phyloP scores from a whole-genome alignment of 2,113 vertebrate species.

The Pseudorasbora parva region DNA sequence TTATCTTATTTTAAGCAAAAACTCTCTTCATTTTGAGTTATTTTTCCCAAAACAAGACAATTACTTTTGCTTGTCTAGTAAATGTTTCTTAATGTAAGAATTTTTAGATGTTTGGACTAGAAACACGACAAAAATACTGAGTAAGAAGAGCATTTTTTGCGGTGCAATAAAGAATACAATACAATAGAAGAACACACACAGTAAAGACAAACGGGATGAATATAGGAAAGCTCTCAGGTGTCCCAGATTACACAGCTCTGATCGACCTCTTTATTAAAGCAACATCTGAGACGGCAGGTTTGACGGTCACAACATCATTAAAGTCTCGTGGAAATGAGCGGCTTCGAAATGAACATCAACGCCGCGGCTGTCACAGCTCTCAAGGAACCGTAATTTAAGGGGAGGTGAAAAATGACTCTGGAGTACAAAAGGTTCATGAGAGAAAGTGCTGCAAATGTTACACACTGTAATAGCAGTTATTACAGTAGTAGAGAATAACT shows the following conservation, averaged over 20 bases:
- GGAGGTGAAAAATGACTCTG: neutral
- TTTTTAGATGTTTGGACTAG: too few relatives aligned
- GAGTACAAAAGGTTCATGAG: constrained; percentile 17
- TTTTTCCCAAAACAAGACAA: too few relatives aligned
- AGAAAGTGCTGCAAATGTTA: neutral
- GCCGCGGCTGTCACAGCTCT: neutral
- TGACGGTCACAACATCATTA: neutral
- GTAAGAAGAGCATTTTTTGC: too few relatives aligned
- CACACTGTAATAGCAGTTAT: neutral
- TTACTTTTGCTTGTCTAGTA: too few relatives aligned
- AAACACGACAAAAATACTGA: too few relatives aligned
- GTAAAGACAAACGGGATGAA: too few relatives aligned
- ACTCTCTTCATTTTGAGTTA: too few relatives aligned
- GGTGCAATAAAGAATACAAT: too few relatives aligned
- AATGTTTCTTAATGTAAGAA: too few relatives aligned
- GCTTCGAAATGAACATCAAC: neutral
- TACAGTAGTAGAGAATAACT: neutral
- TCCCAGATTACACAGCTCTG: neutral
- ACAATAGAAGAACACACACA: too few relatives aligned
- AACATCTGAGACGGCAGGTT: neutral
- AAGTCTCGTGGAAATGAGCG: neutral
- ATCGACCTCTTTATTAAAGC: neutral
- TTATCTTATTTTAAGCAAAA: too few relatives aligned
- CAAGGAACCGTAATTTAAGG: neutral
- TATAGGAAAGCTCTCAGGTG: neutral